Base-by-base conservation (phyloP, 2,888 invertebrate species). In the Limnephilus rhombicus region DNA sequence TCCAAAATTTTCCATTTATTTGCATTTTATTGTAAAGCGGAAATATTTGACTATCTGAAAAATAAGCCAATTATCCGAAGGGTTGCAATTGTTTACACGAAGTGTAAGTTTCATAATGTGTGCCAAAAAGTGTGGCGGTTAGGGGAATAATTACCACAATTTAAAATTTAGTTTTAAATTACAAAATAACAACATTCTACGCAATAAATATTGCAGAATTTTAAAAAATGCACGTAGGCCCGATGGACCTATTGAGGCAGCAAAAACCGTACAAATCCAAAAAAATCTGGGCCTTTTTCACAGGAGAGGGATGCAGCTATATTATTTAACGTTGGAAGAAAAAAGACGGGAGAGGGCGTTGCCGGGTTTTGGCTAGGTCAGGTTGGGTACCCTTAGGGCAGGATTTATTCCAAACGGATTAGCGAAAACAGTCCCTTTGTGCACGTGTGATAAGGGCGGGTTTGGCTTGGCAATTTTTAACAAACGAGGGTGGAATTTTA, bases 341-440 rank as follows among this genome's bases (percentile, higher is more conserved):
- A 82, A 15, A 89, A 89, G 85, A 91, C 9, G 24, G 29, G 89
- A 88, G 89, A 89, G 91, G 91, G 91, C 91, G 91, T 82, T 29
- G 88, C 91, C 91, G 15, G 13, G 29, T 85, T 91, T 91, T 45
- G 81, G 91, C 83, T 83, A 89, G 91, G 88, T 89, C 88, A 83
- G 91, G 80, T 89, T 29, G 53, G 82, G 89, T 41, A 49, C 41
- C 83, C 68, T 83, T 83, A 89, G 91, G 88, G 90, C 82, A 90
- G 37, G 34, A 90, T 80, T 68, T 87, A 31, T 2, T 37, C 34
- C 29, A 80, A 68, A 34, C 18, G 53, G 83, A 34, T 90, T n/a
- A 89, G 68, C 90, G 83, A 9, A 82, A 83, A 90, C 13, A 18
- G 85, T 41, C 24, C 53, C 45, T 87, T 87, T 45, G 87, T 29